Evolutionary conservation across 2,113 vertebrate species (phyloP).

Genomic region (Patagioenas fasciata): DNA sequence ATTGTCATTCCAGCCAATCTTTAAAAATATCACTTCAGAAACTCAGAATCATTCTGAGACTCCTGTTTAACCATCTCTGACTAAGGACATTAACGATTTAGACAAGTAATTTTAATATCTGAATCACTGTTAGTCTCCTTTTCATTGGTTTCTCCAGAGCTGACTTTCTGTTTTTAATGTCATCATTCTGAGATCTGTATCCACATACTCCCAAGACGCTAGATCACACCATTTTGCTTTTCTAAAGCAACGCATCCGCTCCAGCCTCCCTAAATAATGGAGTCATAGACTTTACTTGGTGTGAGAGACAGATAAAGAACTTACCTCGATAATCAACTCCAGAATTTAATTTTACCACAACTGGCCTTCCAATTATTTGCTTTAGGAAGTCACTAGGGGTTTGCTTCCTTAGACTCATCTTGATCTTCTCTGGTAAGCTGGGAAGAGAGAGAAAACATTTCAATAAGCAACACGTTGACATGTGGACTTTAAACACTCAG

Average conservation of each 20-base stretch:
- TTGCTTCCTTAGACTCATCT: constrained; percentile 96
- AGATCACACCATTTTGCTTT: not conserved
- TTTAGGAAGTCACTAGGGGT: constrained; percentile 98
- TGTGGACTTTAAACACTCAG: not conserved
- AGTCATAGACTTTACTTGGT: not conserved
- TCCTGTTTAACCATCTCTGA: not conserved
- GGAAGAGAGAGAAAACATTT: not conserved
- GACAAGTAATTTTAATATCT: not conserved
- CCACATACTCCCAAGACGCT: not conserved
- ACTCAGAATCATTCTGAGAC: not conserved
- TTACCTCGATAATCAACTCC: constrained; percentile 98
- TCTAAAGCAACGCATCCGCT: not conserved
- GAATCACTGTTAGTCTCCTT: not conserved
- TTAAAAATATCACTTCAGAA: not conserved
- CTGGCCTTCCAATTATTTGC: constrained; percentile 98
- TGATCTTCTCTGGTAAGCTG: constrained; percentile 50
- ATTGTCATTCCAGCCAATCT: not conserved
- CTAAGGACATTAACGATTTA: not conserved
- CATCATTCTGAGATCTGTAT: not conserved
- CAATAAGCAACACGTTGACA: not conserved
- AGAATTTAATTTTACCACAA: constrained; percentile 98
- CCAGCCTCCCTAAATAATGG: not conserved
- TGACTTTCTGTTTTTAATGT: not conserved
- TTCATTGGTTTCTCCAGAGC: not conserved
- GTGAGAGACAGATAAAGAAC: not conserved